Conservation (phyloP, 1,140 invertebrate genomes). For the Branchinecta lindahli region DNA sequence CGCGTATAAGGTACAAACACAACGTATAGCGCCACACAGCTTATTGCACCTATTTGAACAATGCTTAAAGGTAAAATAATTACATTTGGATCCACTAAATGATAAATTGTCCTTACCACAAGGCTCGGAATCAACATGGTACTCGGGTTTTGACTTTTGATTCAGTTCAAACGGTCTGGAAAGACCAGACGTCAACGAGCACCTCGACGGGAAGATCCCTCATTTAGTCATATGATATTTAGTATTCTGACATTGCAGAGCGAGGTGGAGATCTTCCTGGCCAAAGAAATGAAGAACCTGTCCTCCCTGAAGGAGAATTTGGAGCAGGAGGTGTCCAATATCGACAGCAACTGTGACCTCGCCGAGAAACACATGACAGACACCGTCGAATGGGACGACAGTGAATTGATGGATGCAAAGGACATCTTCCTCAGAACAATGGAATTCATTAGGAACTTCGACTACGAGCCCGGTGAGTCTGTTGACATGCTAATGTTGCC, state of each 20-base stretch:
- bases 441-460: conserved; percentile 83
- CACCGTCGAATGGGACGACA: conserved; percentile 35
- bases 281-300: conserved; percentile 62
- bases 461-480: conserved; percentile 51
- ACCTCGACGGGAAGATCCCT: too few relatives aligned
- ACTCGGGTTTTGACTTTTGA: too few relatives aligned
- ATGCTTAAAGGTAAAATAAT: too few relatives aligned
- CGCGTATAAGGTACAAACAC: too few relatives aligned
- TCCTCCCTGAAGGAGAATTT: conserved; percentile 77
- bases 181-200: too few relatives aligned
- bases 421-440: conserved; percentile 82
- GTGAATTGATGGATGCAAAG: conserved; percentile 60
- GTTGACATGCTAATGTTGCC: neutral
- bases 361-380: conserved; percentile 86
- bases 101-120: too few relatives aligned
- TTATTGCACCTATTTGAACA: too few relatives aligned
- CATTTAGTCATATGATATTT: too few relatives aligned
- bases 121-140: too few relatives aligned
- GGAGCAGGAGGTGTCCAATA: conserved; percentile 79
- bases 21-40: too few relatives aligned
- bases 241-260: conserved; percentile 23
- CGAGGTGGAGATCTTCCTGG: conserved; percentile 75
- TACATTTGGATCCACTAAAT: too few relatives aligned
- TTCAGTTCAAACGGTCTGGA: too few relatives aligned
- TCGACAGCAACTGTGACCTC: conserved; percentile 84